Evolutionary conservation across 2,797 vertebrate genomes (phyloP), one percentile per base, ranked within the genome.

Genomic region (Schizopygopsis malacanthus): DNA sequence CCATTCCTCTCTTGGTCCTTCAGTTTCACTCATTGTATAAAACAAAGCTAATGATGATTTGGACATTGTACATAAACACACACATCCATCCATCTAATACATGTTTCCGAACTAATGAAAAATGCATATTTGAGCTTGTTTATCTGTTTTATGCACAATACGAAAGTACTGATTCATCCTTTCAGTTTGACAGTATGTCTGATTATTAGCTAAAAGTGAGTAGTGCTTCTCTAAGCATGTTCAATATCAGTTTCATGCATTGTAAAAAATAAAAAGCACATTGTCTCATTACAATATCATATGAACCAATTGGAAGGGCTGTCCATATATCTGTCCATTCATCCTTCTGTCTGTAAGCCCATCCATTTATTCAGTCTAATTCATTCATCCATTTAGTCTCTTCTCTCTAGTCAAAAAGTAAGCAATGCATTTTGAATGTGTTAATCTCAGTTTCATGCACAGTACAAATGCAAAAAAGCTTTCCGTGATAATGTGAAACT

Each of bases 21-120:
- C 90, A 91, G 91, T 92, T 91, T 86, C 81, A 63, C 56, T 18
- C 87, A 87, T 79, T 85, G 82, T 72, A 37, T 25, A 78, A 61
- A 61, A 43, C 6, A 75, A 33, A 61, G 13, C 6, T 16, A n/a
- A 43, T 15, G 25, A 79, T 79, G 76, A 70, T 79, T 85, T 59
- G 18, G 52, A 69, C 25, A 50, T 43, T 33, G 78, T 78, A 78
- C 41, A 15, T 43, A 16, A 33, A 6, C 43, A 75, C 41, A 75
- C 41, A 22, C 52, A 50, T 54, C 13, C n/a, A 77, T 84, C 43
- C 45, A 22, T 78, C 16, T 39, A 69, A 39, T 81, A n/a, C 50
- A 52, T 65, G 41, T 81, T 20, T 16, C 28, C 41, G 12, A 70
- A 67, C 20, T 10, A 69, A 13, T 33, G 37, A 43, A 81, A 12